Evolutionary conservation across 2,888 invertebrate species (phyloP), one percentile per base, ranked within the genome.

Genomic region (Drosophila lutescens): DNA sequence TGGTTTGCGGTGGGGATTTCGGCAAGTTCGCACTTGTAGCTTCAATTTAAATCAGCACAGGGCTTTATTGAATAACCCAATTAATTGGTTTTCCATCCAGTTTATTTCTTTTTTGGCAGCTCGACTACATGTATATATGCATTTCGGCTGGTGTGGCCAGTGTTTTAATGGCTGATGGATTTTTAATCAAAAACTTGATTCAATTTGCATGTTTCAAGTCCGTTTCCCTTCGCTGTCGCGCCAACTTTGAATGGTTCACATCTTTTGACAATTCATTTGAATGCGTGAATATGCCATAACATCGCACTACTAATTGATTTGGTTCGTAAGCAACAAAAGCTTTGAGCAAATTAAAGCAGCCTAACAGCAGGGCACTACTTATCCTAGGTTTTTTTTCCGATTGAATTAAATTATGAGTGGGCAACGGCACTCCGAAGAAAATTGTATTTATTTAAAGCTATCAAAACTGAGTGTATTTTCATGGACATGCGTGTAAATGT

Each of bases 271-370:
- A 17, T 30, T 62, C 55, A 72, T 53, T 60, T 72, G 17, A 26
- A 17, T 53, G 43, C 38, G 10, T 32, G 40, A 57, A 73, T 68
- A 40, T 54, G 59, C 58, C 46, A 57, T 57, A 70, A 56, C 41
- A 60, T 50, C 15, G 55, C 59, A 68, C 62, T 72, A 83, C 69
- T 69, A 74, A 88, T 86, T 79, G 66, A 68, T 77, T 72, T 38
- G 32, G 17, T 46, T 58, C 58, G 77, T 74, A 55, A 43, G 63
- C 66, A 15, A 71, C 61, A 54, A 49, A 63, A 51, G 30, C 49
- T 70, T 54, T 51, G 36, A 43, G 49, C 77, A 56, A 72, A 68
- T 66, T 49, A 63, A 53, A 69, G 50, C 44, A 40, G 30, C 49
- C 36, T 23, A 44, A 26, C 40, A 40, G 7, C 2, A 15, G 40